phyloP scores from a whole-genome alignment of 35 echinoderm and acorn worm genomes.

The Lytechinus variegatus region DNA sequence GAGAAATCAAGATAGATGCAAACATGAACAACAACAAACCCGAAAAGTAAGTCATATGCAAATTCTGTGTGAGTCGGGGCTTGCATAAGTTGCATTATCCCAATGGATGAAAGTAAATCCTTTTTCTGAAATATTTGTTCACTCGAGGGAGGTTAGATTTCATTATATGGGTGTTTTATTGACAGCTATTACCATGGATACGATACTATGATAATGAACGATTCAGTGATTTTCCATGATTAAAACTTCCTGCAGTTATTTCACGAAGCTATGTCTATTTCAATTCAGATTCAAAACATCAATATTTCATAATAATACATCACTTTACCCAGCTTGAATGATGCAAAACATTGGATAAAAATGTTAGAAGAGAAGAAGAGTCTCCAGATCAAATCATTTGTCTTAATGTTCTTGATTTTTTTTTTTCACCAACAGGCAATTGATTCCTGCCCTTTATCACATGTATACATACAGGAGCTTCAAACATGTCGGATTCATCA shows the following conservation, averaged over 20 bases:
- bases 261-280: too few relatives aligned
- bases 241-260: background rate
- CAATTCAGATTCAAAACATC: too few relatives aligned
- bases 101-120: background rate
- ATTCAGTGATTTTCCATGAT: background rate
- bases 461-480: conserved; percentile 85
- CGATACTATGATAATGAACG: background rate
- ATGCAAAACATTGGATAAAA: too few relatives aligned
- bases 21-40: conserved; percentile 60
- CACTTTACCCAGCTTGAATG: too few relatives aligned
- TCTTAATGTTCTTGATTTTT: too few relatives aligned
- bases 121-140: background rate
- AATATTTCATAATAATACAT: too few relatives aligned
- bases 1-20: conserved; percentile 81
- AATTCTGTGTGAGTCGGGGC: too few relatives aligned
- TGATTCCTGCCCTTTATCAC: conserved; percentile 89
- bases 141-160: too few relatives aligned
- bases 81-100: too few relatives aligned
- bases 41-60: conserved; percentile 52
- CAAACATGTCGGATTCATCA: conserved; percentile 88
- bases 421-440: conserved; percentile 57
- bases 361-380: too few relatives aligned
- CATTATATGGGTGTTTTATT: background rate
- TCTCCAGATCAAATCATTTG: too few relatives aligned
- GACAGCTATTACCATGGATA: background rate